Evolutionary conservation across 2,113 vertebrate species (phyloP).

Genomic region (Hypanus sabinus): DNA sequence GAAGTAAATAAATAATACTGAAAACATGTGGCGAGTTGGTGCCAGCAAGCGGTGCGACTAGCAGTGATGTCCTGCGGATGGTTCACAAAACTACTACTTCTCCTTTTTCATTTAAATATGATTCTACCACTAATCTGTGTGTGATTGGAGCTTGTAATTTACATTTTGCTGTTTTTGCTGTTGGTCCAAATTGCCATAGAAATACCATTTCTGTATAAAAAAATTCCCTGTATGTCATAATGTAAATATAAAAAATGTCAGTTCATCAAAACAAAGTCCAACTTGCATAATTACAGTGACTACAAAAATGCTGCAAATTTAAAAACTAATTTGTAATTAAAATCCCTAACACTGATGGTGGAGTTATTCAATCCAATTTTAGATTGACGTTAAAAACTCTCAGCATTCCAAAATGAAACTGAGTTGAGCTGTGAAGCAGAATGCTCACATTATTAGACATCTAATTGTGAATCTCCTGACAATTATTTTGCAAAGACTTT

Average conservation of each 20-base stretch:
- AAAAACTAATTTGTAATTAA: constrained; percentile 18
- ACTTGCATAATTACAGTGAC: background rate
- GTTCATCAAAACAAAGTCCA: background rate
- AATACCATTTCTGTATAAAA: background rate
- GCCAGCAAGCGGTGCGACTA: too few species aligned
- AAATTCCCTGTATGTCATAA: background rate
- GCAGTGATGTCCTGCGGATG: too few species aligned
- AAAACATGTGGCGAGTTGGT: too few species aligned
- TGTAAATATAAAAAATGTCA: background rate
- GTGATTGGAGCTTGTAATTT: too few species aligned
- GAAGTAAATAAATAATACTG: too few species aligned
- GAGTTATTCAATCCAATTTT: constrained; percentile 3
- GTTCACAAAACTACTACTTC: too few species aligned
- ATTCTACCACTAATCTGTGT: too few species aligned
- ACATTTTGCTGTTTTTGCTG: too few species aligned
- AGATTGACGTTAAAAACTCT: constrained; percentile 12
- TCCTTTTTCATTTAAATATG: too few species aligned
- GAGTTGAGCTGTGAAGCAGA: constrained; percentile 31
- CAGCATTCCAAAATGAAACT: background rate
- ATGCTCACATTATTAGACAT: constrained; percentile 28
- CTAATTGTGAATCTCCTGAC: constrained; percentile 25
- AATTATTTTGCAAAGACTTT: constrained; percentile 18
- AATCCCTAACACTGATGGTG: constrained; percentile 17
- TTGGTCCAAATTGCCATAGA: background rate
- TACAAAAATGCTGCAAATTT: background rate